Evolutionary conservation across 2,888 invertebrate species (phyloP), one percentile per base, ranked within the genome.

Genomic region (Clepsis dumicolana): DNA sequence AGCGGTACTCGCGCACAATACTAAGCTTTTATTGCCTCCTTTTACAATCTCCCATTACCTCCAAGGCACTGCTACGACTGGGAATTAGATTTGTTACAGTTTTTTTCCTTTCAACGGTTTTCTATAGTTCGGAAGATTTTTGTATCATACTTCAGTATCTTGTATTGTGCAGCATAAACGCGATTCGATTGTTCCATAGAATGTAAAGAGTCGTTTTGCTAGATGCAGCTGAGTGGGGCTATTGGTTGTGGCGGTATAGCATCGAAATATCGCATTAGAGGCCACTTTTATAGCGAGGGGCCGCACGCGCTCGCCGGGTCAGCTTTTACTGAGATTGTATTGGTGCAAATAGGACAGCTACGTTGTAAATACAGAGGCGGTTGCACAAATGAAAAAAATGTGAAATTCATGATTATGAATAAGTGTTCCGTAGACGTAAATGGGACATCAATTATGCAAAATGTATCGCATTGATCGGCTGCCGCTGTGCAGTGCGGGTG

Each of bases 21-120:
- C 93, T 90, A 91, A 89, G 93, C 91, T 92, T 93, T 93, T 93
- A 93, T 93, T 93, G 93, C 93, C 91, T 90, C 87, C 89, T 93
- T 93, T 93, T 92, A 93, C 91, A 92, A 93, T 93, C 93, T 91
- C 88, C 90, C 88, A 92, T 93, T 93, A 93, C 92, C 89, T 91
- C 86, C 86, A 86, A 90, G 91, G 87, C 88, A 88, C 82, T 84
- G 78, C 77, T 78, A 81, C 89, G 85, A 85, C 87, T 88, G 91
- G 90, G 91, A 92, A 91, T 93, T 89, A 91, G 91, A 91, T 91
- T 93, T 88, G 91, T 88, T 89, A 91, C 86, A 88, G 85, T 87
- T 88, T 87, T 85, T 41, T 87, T 85, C 79, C 84, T 88, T 86
- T 86, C 86, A 89, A 82, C 85, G 84, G 85, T 86, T 90, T 88